Conservation (phyloP, 2,888 invertebrate genomes). For the Nemotelus nigrinus region DNA sequence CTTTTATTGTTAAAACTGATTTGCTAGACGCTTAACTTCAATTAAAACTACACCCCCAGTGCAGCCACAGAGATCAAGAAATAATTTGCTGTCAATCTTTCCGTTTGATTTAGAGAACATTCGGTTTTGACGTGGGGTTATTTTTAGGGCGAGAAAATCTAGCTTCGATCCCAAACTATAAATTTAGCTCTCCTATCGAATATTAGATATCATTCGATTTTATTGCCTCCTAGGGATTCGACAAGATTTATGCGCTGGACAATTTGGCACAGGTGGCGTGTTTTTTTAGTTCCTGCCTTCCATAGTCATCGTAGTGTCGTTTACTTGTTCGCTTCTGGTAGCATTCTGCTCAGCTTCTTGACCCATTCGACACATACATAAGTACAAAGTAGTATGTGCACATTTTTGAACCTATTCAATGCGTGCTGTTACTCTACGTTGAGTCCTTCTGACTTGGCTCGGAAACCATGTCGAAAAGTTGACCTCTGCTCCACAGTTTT, state of each 20-base stretch:
- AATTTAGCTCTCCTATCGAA: conserved; percentile 48
- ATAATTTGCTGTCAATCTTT: not conserved
- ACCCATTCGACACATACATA: not conserved
- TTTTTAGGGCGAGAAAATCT: not conserved
- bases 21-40: no score
- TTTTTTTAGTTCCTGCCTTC: conserved; percentile 45
- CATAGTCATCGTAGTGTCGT: not conserved
- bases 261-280: conserved; percentile 52
- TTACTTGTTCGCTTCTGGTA: not conserved
- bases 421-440: conserved; percentile 24
- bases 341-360: not conserved
- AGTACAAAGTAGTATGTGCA: not conserved
- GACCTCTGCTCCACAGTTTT: conserved; percentile 30
- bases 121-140: not conserved
- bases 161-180: conserved; percentile 39
- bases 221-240: conserved; percentile 50
- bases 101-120: not conserved
- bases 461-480: conserved; percentile 25
- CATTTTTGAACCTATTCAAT: conserved; percentile 2
- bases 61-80: no score
- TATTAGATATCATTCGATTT: conserved; percentile 52
- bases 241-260: conserved; percentile 50
- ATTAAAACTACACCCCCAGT: no score
- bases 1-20: no score
- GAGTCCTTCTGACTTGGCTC: conserved; percentile 31